Base-by-base conservation (phyloP, 2,797 vertebrate species). In the Hozukius guyotensis region DNA sequence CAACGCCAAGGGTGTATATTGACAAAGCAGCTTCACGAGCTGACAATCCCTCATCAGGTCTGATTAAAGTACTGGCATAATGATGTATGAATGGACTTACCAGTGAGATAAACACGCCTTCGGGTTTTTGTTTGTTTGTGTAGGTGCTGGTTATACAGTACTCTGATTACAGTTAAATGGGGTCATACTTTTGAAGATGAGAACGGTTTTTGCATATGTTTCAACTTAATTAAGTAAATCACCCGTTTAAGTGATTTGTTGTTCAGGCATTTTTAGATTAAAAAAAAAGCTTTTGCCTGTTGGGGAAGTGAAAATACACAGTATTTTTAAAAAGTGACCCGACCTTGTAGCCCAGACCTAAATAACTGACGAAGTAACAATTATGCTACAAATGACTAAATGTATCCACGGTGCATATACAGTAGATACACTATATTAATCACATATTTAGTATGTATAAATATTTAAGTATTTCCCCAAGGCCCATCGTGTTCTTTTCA, bases 401-500 rank as follows among this genome's bases (percentile, higher is more conserved):
- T 70, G 24, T 55, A 46, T 56, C 46, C 36, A 46, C 53, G 31
- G 61, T 52, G 27, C 77, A 68, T 77, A 80, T 81, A 49, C 42
- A 49, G 42, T 49, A 77, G 75, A 79, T 80, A 34, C 55, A 78
- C 38, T 72, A 71, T 72, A 83, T 75, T 74, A 83, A 81, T 85
- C 20, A 83, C 60, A 66, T 80, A 77, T 89, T 87, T 81, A 77
- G 25, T 59, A 36, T 75, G 64, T 72, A 80, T 79, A 64, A 65
- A 89, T 90, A 86, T 87, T 84, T 71, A 71, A 86, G 20, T 8
- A 38, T 87, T 80, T 86, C 62, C 84, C 66, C 60, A 49, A 77
- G 75, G 79, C 32, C 8, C 6, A 34, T 22, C n/a, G n/a, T 75
- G 49, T 85, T 81, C 31, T 84, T 65, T 87, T 86, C 55, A 82